Evolutionary conservation across 2,888 invertebrate genomes (phyloP), one percentile per base, ranked within the genome.

Genomic region (Ctena decussata): DNA sequence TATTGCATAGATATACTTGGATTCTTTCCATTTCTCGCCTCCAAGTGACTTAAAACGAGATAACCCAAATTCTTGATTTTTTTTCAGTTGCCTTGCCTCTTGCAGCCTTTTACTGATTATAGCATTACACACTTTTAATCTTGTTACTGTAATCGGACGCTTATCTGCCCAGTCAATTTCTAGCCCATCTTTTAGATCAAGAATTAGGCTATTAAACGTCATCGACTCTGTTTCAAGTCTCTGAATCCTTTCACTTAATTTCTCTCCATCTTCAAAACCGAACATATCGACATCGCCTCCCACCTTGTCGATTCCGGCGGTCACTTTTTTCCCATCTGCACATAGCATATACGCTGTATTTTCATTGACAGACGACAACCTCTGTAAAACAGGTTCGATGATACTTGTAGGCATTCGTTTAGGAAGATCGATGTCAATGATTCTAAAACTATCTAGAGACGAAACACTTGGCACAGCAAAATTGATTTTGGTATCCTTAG

Each of bases 1-100:
- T 2, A 82, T 82, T 0, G 77, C 82, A 49, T 77, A 77, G 3
- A 53, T 27, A 77, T 82, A 82, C 46, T 78, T 82, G 0, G 82
- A 82, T 1, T 73, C 60, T 21, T 77, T 27, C 77, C 70, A 78
- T 12, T 77, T 73, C 12, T 41, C 57, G 24, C 82, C 82, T 57
- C 73, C 82, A 0, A 82, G 69, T 21, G 35, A 11, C 8, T 60
- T 18, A 24, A 82, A 82, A 39, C 78, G 77, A 0, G 39, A 1
- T 37, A 82, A 39, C 0, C 78, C 82, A 78, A 32, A 78, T 37
- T 77, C 30, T 44, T 82, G 82, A 57, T 77, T 57, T n/a, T 21
- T 27, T 49, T 35, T n/a, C 21, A 82, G 21, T 24, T 78, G 69
- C 60, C 77, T 41, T 53, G 73, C n/a, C 6, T 78, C 70, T 37